phyloP scores from a whole-genome alignment of 2,113 vertebrate genomes.

The Aldabrachelys gigantea region DNA sequence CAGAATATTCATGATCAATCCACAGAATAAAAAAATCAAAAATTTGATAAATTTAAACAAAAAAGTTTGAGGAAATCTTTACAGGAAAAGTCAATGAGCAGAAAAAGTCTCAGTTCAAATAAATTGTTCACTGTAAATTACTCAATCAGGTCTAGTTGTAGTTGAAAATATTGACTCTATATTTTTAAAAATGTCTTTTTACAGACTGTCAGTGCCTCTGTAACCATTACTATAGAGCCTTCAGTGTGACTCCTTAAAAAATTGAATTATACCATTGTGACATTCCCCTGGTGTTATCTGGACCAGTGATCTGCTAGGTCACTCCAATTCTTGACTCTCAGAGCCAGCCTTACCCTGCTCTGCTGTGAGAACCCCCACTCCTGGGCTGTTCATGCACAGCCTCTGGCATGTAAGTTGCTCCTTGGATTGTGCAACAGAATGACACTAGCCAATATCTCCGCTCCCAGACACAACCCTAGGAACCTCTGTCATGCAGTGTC shows the following conservation, averaged over 20 bases:
- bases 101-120: not conserved
- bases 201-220: not conserved
- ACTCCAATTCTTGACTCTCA: too few relatives aligned
- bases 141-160: not conserved
- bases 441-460: too few relatives aligned
- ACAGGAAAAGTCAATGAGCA: not conserved
- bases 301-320: too few relatives aligned
- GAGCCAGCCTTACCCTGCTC: too few relatives aligned
- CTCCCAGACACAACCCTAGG: too few relatives aligned
- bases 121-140: not conserved
- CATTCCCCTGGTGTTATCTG: too few relatives aligned
- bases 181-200: not conserved
- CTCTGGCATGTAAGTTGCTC: too few relatives aligned
- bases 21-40: not conserved
- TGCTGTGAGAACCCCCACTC: too few relatives aligned
- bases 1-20: not conserved
- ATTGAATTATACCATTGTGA: too few relatives aligned
- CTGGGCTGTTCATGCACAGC: too few relatives aligned
- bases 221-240: fast-evolving
- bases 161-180: not conserved
- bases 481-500: too few relatives aligned
- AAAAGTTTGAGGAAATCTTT: not conserved
- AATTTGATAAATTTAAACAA: not conserved
- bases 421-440: too few relatives aligned
- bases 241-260: not conserved